phyloP scores from a whole-genome alignment of 2,888 invertebrate genomes.

The Nemotelus pantherinus region DNA sequence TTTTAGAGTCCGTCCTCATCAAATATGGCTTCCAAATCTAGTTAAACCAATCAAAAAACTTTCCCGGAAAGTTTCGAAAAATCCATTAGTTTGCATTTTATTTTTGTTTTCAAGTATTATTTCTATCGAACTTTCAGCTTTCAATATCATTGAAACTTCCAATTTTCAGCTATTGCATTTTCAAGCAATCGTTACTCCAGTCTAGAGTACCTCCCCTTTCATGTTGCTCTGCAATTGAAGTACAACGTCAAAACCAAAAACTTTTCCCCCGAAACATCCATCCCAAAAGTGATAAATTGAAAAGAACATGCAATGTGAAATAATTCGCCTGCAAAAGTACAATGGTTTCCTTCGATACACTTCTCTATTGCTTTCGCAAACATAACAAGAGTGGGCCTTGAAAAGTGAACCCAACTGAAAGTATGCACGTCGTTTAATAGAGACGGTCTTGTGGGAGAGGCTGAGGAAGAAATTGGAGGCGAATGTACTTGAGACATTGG shows the following conservation, averaged over 20 bases:
- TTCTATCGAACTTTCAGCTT: not conserved
- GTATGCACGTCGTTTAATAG: too few relatives aligned
- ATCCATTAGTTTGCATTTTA: not conserved
- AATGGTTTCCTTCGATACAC: constrained; percentile 26
- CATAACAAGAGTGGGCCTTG: not conserved
- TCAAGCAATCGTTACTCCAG: not conserved
- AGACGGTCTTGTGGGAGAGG: not conserved
- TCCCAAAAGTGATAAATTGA: constrained; percentile 16
- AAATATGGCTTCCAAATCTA: too few relatives aligned
- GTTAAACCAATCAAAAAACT: too few relatives aligned
- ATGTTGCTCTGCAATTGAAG: constrained; percentile 29
- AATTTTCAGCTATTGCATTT: not conserved
- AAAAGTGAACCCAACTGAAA: too few relatives aligned
- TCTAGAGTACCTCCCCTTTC: constrained; percentile 29
- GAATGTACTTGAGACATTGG: constrained; percentile 8
- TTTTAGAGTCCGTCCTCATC: too few relatives aligned
- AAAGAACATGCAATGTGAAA: constrained; percentile 5
- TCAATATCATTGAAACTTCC: not conserved
- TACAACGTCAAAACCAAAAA: constrained; percentile 19
- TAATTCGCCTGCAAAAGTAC: constrained; percentile 28
- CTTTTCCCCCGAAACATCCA: not conserved
- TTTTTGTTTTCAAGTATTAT: constrained; percentile 6
- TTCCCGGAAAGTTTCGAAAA: too few relatives aligned
- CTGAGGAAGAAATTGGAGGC: not conserved
- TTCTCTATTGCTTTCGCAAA: constrained; percentile 4